These are phyloP conservation scores for Boulengeromyrus knoepffleri DNA, from an alignment of 2,113 vertebrate species.

Conservation along the genomic window DNA sequence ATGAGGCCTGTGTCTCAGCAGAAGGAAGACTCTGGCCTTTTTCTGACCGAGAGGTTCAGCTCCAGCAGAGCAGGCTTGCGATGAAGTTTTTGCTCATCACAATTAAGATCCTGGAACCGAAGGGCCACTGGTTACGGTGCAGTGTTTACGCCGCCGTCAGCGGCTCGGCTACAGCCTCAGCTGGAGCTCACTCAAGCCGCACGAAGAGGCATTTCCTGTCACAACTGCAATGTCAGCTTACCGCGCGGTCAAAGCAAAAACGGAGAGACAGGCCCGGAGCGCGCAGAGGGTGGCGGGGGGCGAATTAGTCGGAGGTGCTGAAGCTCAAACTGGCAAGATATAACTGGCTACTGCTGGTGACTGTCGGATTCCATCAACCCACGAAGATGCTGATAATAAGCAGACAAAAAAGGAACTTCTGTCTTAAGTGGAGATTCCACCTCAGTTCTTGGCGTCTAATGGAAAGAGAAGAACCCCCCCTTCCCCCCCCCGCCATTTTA, in stretches of 20 bases:
- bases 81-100: constrained; percentile 47
- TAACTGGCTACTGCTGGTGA: constrained; percentile 42
- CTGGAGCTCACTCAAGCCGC: constrained; percentile 15
- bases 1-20: constrained; percentile 9
- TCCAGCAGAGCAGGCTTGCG: constrained; percentile 47
- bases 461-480: neutral
- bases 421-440: constrained; percentile 8
- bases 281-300: constrained; percentile 23
- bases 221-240: constrained; percentile 28
- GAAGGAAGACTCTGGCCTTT: neutral
- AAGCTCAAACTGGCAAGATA: constrained; percentile 43
- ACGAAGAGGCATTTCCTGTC: constrained; percentile 28
- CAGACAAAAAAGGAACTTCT: neutral
- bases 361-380: constrained; percentile 37
- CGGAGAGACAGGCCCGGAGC: neutral
- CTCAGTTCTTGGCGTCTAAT: constrained; percentile 13
- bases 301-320: constrained; percentile 59
- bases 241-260: constrained; percentile 6
- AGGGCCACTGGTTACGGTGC: constrained; percentile 39
- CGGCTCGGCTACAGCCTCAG: constrained; percentile 4
- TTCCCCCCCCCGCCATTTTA: neutral
- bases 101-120: constrained; percentile 47
- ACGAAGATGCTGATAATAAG: constrained; percentile 17
- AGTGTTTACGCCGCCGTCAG: constrained; percentile 49
- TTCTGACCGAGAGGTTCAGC: constrained; percentile 37